These are phyloP conservation scores for Eumaeus atala DNA, from an alignment of 1,140 invertebrate genomes.

Conservation along the genomic window DNA sequence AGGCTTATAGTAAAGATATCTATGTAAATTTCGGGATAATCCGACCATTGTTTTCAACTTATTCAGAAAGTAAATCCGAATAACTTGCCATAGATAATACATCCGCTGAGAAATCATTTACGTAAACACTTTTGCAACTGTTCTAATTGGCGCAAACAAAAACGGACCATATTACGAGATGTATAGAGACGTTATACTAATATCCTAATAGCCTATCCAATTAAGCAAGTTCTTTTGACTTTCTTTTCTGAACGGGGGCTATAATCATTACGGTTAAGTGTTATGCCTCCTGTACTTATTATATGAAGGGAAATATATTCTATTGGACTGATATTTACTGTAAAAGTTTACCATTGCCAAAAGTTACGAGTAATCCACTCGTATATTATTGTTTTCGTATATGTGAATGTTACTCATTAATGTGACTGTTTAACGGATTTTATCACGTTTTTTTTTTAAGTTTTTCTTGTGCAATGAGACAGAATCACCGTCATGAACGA, in stretches of 20 bases:
- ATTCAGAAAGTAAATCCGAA: neutral
- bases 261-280: slow-evolving; percentile 47
- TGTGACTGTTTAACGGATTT: too few species aligned
- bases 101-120: slow-evolving; percentile 12
- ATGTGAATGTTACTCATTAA: too few species aligned
- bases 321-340: slow-evolving; percentile 17
- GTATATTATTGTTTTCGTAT: too few species aligned
- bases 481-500: too few species aligned
- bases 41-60: neutral
- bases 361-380: too few species aligned
- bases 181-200: slow-evolving; percentile 14
- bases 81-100: neutral
- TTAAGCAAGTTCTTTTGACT: slow-evolving; percentile 44
- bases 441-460: too few species aligned
- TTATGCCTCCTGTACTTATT: slow-evolving; percentile 25
- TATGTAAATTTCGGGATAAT: too few species aligned
- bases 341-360: slow-evolving; percentile 8
- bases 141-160: slow-evolving; percentile 11
- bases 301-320: slow-evolving; percentile 31
- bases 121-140: slow-evolving; percentile 25
- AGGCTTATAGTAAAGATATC: too few species aligned
- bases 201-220: slow-evolving; percentile 32
- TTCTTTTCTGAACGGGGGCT: slow-evolving; percentile 41
- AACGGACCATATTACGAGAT: slow-evolving; percentile 5
- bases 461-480: too few species aligned